Evolutionary conservation across 37 sponge, comb jelly and placozoan genomes (phyloP).

Genomic region (Beroe forskalii): DNA sequence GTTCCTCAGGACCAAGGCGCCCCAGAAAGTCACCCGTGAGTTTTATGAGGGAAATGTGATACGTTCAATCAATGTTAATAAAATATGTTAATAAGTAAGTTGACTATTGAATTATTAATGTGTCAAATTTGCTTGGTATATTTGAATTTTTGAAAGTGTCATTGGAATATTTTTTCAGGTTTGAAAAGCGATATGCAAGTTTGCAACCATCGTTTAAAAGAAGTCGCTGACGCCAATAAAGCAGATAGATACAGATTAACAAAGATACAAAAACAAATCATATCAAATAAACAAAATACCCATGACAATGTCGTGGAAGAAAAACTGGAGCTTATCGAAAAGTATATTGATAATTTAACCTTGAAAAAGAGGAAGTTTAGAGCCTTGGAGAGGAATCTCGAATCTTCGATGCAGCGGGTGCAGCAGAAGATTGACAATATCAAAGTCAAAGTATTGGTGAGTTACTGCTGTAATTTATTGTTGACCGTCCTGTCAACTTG

Average conservation of each 20-base stretch:
- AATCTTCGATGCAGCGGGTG: background rate
- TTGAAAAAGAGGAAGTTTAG: background rate
- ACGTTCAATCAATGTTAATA: too few relatives aligned
- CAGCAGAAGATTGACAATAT: background rate
- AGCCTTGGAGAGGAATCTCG: background rate
- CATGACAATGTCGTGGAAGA: background rate
- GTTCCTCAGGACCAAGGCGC: too few relatives aligned
- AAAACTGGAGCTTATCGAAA: background rate
- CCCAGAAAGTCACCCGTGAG: too few relatives aligned
- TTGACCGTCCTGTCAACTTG: too few relatives aligned
- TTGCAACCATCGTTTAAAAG: conserved; percentile 13
- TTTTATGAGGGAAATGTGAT: too few relatives aligned
- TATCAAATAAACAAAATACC: background rate
- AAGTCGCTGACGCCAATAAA: background rate
- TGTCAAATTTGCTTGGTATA: too few relatives aligned
- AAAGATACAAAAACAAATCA: background rate
- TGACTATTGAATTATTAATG: too few relatives aligned
- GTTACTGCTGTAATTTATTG: too few relatives aligned
- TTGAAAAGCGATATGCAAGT: background rate
- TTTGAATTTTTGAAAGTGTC: too few relatives aligned
- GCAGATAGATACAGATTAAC: background rate
- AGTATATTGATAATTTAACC: background rate
- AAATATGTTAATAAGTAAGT: too few relatives aligned
- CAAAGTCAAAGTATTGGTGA: conserved; percentile 29
- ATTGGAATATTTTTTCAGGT: too few relatives aligned